A percentile compares a stretch with the other conserved stretches of the same genome.
Conservation (phyloP, 2,797 vertebrate species). For the Lepilemur ruficaudatus region DNA sequence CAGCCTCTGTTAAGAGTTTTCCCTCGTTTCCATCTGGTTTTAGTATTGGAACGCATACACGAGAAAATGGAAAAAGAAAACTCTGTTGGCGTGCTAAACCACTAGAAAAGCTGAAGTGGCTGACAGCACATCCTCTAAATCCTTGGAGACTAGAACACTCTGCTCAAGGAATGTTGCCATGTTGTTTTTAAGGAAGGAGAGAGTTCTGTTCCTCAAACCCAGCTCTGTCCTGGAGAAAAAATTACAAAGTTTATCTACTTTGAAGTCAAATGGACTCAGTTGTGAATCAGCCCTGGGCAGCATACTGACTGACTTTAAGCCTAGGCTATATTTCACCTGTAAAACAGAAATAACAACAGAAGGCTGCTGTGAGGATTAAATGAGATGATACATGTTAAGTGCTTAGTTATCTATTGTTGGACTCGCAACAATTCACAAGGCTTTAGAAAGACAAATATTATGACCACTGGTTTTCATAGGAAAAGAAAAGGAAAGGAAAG, state of each 20-base stretch:
- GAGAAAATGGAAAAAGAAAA: slow-evolving; percentile 72
- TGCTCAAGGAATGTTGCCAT: slow-evolving; percentile 19
- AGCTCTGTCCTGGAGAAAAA: background rate
- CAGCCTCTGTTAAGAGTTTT: slow-evolving; percentile 67
- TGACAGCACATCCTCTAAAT: slow-evolving; percentile 8
- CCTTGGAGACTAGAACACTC: slow-evolving; percentile 17
- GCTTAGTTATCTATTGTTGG: background rate
- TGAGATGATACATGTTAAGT: background rate
- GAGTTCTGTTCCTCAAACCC: background rate
- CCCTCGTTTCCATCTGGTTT: slow-evolving; percentile 76
- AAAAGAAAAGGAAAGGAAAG: no score
- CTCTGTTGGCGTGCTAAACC: slow-evolving; percentile 61
- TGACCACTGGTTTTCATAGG: background rate
- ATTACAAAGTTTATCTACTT: background rate
- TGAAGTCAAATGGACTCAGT: background rate
- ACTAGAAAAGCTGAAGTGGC: slow-evolving; percentile 59
- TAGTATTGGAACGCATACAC: slow-evolving; percentile 47
- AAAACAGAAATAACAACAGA: background rate
- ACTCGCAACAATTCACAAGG: background rate
- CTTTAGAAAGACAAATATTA: slow-evolving; percentile 30
- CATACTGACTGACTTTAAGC: background rate
- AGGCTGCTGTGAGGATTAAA: background rate
- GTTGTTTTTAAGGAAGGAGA: slow-evolving; percentile 21
- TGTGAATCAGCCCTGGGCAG: background rate
- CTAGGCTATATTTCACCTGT: background rate